phyloP scores from a whole-genome alignment of 2,888 invertebrate genomes.

The Hyppa rectilinea region DNA sequence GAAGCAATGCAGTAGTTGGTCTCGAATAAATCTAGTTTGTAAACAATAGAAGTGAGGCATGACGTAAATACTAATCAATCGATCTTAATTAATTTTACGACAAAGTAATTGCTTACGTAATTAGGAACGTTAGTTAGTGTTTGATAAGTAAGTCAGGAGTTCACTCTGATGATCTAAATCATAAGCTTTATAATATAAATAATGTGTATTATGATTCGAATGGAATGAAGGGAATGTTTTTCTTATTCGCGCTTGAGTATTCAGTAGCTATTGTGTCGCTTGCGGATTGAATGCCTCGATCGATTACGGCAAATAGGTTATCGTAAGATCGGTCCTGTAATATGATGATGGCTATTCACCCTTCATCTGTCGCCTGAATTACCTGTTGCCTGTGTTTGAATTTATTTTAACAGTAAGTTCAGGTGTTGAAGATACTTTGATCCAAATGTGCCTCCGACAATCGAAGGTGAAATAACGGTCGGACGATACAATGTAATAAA shows the following conservation, averaged over 20 bases:
- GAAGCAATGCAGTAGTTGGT: slow-evolving; percentile 31
- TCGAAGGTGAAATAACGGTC: slow-evolving; percentile 47
- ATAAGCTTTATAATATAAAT: slow-evolving; percentile 43
- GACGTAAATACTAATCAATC: slow-evolving; percentile 57
- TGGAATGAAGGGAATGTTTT: slow-evolving; percentile 20
- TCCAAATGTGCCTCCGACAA: slow-evolving; percentile 2
- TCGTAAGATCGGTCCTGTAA: slow-evolving; percentile 15
- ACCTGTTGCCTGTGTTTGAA: slow-evolving; percentile 1
- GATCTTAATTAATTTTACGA: slow-evolving; percentile 55
- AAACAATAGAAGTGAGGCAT: slow-evolving; percentile 52
- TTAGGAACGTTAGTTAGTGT: slow-evolving; percentile 38
- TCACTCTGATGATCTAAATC: slow-evolving; percentile 41
- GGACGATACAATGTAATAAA: slow-evolving; percentile 34
- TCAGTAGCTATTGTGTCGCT: slow-evolving; percentile 30
- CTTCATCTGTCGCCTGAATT: slow-evolving; percentile 7
- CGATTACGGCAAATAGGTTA: slow-evolving; percentile 26
- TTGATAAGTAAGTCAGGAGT: slow-evolving; percentile 57
- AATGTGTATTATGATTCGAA: slow-evolving; percentile 26
- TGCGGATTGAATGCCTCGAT: slow-evolving; percentile 1
- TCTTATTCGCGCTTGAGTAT: slow-evolving; percentile 9
- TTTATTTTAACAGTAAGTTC: slow-evolving; percentile 2
- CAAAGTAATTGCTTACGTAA: slow-evolving; percentile 60
- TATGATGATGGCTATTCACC: slow-evolving; percentile 5
- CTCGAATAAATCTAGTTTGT: slow-evolving; percentile 49
- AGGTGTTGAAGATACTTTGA: slow-evolving; percentile 9